Base-by-base conservation (phyloP, 2,888 invertebrate genomes). In the Tiphia femorata region DNA sequence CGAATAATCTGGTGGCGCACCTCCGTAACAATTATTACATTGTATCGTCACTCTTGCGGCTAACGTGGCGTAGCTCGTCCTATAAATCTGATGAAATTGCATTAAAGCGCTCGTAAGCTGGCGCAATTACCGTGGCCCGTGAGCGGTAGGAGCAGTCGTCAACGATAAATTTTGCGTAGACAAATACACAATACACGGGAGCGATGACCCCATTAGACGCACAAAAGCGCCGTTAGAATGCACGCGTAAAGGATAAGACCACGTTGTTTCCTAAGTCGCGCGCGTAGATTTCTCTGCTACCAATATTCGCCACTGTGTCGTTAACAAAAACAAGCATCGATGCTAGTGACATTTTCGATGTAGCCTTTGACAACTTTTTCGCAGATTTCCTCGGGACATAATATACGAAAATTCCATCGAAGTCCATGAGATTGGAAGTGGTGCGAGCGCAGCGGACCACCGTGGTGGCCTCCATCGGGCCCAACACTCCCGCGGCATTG, bases 41-140 rank as follows among this genome's bases (percentile, higher is more conserved):
- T 25, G 30, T 33, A 27, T 41, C 42, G 42, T 49, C 52, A 53
- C 37, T 33, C 48, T 49, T 53, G 56, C 50, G 49, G 10, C 38
- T 37, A 41, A 37, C 43, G 19, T 52, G 51, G 21, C 44, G 46
- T 40, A 49, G 33, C 47, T n/a, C n/a, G n/a, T n/a, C 33, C 43
- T 49, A 64, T 64, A 64, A 67, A 69, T 51, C 53, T 51, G 46
- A 37, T 42, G 47, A 61, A 67, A 67, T 64, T 56, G 61, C 54
- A 33, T 14, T 51, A 44, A 30, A 56, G 38, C 54, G 44, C 57
- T 51, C 52, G 49, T 46, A 30, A 17, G 50, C 44, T 29, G 33
- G 17, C 35, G 48, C 55, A 59, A 66, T 66, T 57, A 64, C 51
- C 48, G 33, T 40, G 33, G 23, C 58, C 44, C 61, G 56, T 50